Evolutionary conservation across 2,113 vertebrate species (phyloP).

Genomic region (Osmerus mordax): DNA sequence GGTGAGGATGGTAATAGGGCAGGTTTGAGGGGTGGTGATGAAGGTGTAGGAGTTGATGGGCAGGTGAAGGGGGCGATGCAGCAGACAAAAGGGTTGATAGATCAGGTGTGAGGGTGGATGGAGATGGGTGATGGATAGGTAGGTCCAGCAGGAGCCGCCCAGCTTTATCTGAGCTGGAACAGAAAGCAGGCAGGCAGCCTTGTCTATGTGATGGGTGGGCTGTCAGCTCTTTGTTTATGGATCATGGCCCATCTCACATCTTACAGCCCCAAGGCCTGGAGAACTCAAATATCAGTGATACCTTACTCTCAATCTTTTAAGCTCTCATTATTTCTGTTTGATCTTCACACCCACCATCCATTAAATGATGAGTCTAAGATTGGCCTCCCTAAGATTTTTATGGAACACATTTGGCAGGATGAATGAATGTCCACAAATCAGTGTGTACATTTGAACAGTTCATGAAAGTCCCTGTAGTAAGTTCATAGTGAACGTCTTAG

Average conservation of each 20-base stretch:
- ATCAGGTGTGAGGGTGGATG: slow-evolving; percentile 27
- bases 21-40: neutral
- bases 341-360: neutral
- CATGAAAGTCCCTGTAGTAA: too few species aligned
- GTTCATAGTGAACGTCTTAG: too few species aligned
- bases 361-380: slow-evolving; percentile 22
- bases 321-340: slow-evolving; percentile 33
- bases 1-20: neutral
- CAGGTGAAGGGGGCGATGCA: neutral
- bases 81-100: slow-evolving; percentile 21
- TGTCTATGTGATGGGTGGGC: slow-evolving; percentile 76
- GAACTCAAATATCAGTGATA: slow-evolving; percentile 49
- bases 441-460: neutral
- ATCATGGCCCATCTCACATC: slow-evolving; percentile 71
- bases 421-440: neutral
- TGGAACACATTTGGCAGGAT: slow-evolving; percentile 17
- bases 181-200: slow-evolving; percentile 60
- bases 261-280: slow-evolving; percentile 54
- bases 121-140: slow-evolving; percentile 77
- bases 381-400: slow-evolving; percentile 28
- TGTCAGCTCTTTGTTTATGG: slow-evolving; percentile 77
- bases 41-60: neutral
- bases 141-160: slow-evolving; percentile 70
- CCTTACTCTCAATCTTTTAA: slow-evolving; percentile 39
- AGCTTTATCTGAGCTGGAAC: slow-evolving; percentile 74